Conservation (phyloP, 2,113 vertebrate genomes). For the Pangasianodon gigas region DNA sequence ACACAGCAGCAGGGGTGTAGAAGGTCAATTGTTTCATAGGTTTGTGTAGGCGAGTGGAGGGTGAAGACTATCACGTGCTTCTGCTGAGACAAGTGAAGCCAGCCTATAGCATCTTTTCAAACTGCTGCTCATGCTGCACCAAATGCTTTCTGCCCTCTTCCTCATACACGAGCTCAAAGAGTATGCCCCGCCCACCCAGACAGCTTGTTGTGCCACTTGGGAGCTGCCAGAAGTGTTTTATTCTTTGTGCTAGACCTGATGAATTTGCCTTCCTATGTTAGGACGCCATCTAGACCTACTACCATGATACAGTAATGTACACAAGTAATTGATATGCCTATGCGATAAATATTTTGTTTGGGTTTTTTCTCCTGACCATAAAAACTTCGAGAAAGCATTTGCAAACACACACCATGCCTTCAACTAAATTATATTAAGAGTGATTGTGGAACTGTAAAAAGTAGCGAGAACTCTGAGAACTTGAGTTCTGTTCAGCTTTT, state of each 20-base stretch:
- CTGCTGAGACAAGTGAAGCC: background rate
- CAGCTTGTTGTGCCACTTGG: background rate
- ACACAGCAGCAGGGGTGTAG: background rate
- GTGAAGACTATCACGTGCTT: background rate
- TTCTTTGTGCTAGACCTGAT: background rate
- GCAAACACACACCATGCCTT: too few relatives aligned
- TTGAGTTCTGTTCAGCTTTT: too few relatives aligned
- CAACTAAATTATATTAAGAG: background rate
- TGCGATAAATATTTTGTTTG: too few relatives aligned
- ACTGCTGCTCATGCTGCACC: background rate
- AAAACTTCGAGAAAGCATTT: background rate
- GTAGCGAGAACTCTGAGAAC: background rate
- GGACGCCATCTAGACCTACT: too few relatives aligned
- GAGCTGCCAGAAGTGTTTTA: background rate
- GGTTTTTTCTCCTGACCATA: too few relatives aligned
- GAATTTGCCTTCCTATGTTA: too few relatives aligned
- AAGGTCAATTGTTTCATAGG: background rate
- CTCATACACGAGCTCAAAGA: background rate
- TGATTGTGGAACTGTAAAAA: background rate
- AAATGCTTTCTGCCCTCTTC: background rate
- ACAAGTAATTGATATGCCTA: too few relatives aligned
- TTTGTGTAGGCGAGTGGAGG: background rate
- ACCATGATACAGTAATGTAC: too few relatives aligned
- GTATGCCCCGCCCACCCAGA: background rate
- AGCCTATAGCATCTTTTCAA: background rate